These are phyloP conservation scores for Carassius auratus DNA, from an alignment of 2,113 vertebrate species.

Conservation along the genomic window DNA sequence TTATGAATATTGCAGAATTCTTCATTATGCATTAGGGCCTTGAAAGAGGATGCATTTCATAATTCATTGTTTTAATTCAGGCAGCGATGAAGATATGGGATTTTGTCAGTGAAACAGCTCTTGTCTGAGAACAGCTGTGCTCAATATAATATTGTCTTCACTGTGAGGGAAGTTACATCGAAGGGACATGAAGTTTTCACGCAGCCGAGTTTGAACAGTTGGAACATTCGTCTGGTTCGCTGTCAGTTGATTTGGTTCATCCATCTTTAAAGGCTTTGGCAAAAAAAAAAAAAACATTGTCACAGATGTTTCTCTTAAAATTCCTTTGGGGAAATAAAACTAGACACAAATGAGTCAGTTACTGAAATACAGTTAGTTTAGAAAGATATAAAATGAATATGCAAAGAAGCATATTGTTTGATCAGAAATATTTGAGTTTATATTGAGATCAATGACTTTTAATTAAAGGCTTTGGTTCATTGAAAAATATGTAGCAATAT, in stretches of 20 bases:
- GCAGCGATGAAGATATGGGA: background rate
- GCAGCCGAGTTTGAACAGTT: background rate
- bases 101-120: background rate
- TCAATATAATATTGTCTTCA: background rate
- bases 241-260: background rate
- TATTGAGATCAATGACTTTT: background rate
- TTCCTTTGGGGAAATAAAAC: background rate
- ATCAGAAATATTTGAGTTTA: background rate
- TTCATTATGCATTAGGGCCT: background rate
- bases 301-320: slow-evolving; percentile 8
- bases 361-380: background rate
- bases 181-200: background rate
- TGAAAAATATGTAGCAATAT: background rate
- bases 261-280: background rate
- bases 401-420: background rate
- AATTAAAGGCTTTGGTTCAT: background rate
- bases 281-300: background rate
- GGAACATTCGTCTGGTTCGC: background rate
- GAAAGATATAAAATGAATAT: background rate
- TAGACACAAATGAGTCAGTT: background rate
- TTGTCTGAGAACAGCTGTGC: slow-evolving; percentile 12
- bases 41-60: slow-evolving; percentile 6
- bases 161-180: background rate
- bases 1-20: slow-evolving; percentile 12
- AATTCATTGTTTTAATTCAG: slow-evolving; percentile 39